Conservation (phyloP, 2,113 vertebrate species). For the Marmota monax region DNA sequence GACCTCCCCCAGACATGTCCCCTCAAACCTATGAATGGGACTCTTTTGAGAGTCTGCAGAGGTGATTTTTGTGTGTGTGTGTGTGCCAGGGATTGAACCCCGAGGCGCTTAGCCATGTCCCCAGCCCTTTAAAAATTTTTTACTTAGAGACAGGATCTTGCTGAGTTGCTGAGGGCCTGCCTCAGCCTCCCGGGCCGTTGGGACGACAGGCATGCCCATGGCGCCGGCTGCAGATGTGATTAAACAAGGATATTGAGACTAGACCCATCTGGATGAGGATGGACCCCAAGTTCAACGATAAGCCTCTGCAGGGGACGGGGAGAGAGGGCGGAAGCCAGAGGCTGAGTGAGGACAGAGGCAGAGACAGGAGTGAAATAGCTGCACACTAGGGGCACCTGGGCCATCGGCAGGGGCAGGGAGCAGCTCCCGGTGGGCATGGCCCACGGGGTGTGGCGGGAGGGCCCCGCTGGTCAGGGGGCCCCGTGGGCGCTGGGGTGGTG, state of each 20-base stretch:
- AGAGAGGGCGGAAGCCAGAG: background rate
- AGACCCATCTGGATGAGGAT: background rate
- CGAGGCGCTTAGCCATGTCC: too few species aligned
- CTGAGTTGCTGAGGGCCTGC: too few species aligned
- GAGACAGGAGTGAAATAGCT: background rate
- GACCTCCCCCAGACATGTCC: background rate
- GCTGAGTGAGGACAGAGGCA: background rate
- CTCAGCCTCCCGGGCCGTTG: too few species aligned
- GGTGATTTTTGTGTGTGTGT: background rate
- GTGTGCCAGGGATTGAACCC: too few species aligned
- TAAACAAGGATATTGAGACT: background rate
- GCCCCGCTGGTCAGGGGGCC: background rate
- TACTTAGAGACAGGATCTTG: too few species aligned
- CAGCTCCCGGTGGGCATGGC: background rate
- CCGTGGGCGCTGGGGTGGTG: background rate
- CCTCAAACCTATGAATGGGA: background rate
- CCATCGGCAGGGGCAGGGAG: background rate
- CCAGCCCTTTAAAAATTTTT: too few species aligned
- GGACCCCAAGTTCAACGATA: background rate
- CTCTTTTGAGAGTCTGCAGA: background rate
- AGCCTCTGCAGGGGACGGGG: background rate
- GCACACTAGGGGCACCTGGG: background rate
- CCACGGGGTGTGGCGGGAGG: fast-evolving
- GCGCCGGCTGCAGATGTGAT: background rate
- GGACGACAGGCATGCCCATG: too few species aligned